Evolutionary conservation across 2,113 vertebrate species (phyloP).

Genomic region (Lagopus muta): DNA sequence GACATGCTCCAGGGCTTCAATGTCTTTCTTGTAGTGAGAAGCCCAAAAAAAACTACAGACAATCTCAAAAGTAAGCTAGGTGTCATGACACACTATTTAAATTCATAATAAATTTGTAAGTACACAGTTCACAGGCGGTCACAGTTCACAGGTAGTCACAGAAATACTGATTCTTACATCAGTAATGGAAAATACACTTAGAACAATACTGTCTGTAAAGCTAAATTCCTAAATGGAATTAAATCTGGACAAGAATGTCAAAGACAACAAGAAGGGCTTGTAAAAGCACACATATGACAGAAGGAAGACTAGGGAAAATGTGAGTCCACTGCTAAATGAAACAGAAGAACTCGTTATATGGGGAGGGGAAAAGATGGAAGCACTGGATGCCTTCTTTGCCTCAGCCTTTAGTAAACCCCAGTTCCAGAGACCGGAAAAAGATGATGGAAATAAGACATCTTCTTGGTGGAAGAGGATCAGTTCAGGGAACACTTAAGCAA

Average conservation of each 20-base stretch:
- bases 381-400: neutral
- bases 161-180: neutral
- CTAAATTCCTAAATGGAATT: neutral
- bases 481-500: neutral
- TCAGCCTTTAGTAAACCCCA: neutral
- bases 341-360: rapidly evolving
- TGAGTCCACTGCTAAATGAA: neutral
- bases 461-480: neutral
- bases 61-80: neutral
- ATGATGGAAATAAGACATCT: neutral
- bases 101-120: neutral
- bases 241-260: neutral
- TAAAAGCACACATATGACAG: rapidly evolving
- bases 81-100: neutral
- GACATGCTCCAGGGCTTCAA: too few species aligned
- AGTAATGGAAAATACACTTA: neutral
- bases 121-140: neutral
- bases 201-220: neutral
- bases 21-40: too few species aligned
- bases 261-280: neutral
- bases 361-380: neutral
- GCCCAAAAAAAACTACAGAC: neutral
- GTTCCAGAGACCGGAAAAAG: neutral
- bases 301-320: neutral
- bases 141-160: neutral